A percentile compares a stretch with the other conserved stretches of the same genome.
phyloP scores from a whole-genome alignment of 2,113 vertebrate species.

The Chaenogobius annularis region DNA sequence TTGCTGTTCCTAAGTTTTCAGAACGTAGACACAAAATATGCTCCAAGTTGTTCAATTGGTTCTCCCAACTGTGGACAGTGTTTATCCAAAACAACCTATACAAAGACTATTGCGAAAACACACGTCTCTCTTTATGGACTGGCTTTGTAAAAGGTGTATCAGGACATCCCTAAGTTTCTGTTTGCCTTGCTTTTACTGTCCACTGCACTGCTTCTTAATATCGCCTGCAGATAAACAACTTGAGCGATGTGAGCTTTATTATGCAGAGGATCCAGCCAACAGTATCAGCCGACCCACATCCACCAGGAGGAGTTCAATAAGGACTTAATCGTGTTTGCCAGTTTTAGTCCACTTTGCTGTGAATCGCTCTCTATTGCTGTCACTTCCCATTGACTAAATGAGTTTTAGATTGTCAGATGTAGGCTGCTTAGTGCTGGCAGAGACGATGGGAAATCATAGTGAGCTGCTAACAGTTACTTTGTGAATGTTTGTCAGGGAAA shows the following conservation, averaged over 20 bases:
- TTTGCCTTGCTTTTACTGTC: slow-evolving; percentile 29
- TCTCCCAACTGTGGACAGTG: not conserved
- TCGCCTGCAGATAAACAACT: slow-evolving; percentile 24
- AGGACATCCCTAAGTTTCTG: slow-evolving; percentile 17
- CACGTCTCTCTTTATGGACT: no score
- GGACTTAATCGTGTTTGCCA: slow-evolving; percentile 52
- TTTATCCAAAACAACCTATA: not conserved
- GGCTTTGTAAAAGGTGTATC: not conserved
- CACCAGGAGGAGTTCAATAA: slow-evolving; percentile 45
- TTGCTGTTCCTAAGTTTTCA: not conserved
- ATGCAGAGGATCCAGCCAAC: slow-evolving; percentile 26
- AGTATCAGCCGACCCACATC: slow-evolving; percentile 36
- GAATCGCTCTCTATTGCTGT: slow-evolving; percentile 39
- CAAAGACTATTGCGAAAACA: not conserved
- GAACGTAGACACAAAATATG: not conserved
- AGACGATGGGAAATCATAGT: slow-evolving; percentile 36
- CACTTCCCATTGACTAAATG: slow-evolving; percentile 44
- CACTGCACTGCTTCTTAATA: slow-evolving; percentile 25
- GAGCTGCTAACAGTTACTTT: slow-evolving; percentile 25
- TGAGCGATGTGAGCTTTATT: slow-evolving; percentile 45
- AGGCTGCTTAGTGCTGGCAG: slow-evolving; percentile 19
- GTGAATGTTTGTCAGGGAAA: slow-evolving; percentile 26
- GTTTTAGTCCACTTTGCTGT: slow-evolving; percentile 35
- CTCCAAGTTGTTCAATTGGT: not conserved
- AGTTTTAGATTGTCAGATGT: slow-evolving; percentile 25